These are phyloP conservation scores for Hyphantria cunea DNA, from an alignment of 1,140 invertebrate genomes.

Conservation along the genomic window DNA sequence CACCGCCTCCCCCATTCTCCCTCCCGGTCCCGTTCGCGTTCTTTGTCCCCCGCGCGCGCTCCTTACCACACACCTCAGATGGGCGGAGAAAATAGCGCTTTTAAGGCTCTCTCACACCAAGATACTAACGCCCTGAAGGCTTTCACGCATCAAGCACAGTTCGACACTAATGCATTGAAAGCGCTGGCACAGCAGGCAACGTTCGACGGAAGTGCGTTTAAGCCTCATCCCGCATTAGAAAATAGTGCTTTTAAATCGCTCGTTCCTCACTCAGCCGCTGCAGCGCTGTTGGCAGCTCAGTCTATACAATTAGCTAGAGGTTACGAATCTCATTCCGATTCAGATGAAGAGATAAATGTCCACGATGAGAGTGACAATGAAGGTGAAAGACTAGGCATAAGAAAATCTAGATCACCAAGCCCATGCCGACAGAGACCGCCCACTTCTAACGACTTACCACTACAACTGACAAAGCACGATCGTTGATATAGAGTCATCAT, in stretches of 20 bases:
- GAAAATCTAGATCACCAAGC: constrained; percentile 63
- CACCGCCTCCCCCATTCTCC: constrained; percentile 79
- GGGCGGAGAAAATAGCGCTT: constrained; percentile 94
- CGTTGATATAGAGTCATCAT: constrained; percentile 62
- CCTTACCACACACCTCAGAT: constrained; percentile 83
- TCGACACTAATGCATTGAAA: constrained; percentile 77
- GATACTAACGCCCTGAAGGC: constrained; percentile 72
- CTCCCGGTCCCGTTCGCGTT: constrained; percentile 82
- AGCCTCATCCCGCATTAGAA: constrained; percentile 89
- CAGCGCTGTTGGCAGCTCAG: constrained; percentile 71
- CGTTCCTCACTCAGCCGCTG: constrained; percentile 64
- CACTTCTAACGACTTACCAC: constrained; percentile 66
- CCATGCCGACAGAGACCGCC: constrained; percentile 54
- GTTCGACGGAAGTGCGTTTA: constrained; percentile 90
- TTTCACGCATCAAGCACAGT: constrained; percentile 72
- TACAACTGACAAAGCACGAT: constrained; percentile 80
- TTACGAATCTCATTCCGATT: constrained; percentile 82
- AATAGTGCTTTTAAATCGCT: constrained; percentile 89
- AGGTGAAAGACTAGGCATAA: constrained; percentile 52
- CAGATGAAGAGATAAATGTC: constrained; percentile 88
- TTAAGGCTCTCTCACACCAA: constrained; percentile 86
- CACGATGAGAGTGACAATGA: constrained; percentile 84
- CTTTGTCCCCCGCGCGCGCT: constrained; percentile 74
- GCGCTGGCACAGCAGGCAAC: constrained; percentile 69
- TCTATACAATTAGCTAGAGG: constrained; percentile 72